Conservation (phyloP, 2,888 invertebrate species). For the Drosophila greeni region DNA sequence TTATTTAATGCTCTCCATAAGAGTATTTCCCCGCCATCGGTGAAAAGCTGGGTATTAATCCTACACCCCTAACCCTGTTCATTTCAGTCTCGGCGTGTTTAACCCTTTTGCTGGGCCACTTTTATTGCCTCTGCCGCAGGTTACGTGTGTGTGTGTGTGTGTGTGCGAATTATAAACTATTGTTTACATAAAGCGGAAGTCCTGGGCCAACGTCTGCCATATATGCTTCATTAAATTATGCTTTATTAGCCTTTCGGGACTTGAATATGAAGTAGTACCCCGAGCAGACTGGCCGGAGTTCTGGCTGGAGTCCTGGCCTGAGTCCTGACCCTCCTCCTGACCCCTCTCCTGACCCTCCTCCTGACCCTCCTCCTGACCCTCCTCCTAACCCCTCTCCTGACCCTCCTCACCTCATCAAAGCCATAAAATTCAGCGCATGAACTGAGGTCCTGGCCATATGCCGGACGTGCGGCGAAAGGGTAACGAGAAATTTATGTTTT, state of each 20-base stretch:
- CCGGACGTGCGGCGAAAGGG: conserved; percentile 12
- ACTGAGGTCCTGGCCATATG: background rate
- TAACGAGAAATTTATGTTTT: conserved; percentile 74
- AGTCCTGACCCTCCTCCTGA: too few relatives aligned
- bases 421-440: conserved; percentile 57
- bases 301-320: too few relatives aligned
- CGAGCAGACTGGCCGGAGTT: conserved; percentile 7
- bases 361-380: too few relatives aligned
- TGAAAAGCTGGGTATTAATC: background rate
- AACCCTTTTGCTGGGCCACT: conserved; percentile 57
- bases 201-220: conserved; percentile 61
- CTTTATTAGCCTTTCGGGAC: conserved; percentile 76
- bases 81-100: conserved; percentile 51
- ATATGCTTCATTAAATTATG: conserved; percentile 76
- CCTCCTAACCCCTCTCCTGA: too few relatives aligned
- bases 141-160: conserved; percentile 23
- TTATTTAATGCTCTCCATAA: background rate
- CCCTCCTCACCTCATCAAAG: conserved; percentile 36
- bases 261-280: conserved; percentile 73
- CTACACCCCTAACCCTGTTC: conserved; percentile 32
- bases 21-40: conserved; percentile 24
- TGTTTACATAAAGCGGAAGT: conserved; percentile 74
- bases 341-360: too few relatives aligned
- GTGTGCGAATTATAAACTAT: conserved; percentile 73
- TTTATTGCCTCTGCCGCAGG: conserved; percentile 46